phyloP scores from a whole-genome alignment of 2,113 vertebrate genomes.

The Calypte anna region DNA sequence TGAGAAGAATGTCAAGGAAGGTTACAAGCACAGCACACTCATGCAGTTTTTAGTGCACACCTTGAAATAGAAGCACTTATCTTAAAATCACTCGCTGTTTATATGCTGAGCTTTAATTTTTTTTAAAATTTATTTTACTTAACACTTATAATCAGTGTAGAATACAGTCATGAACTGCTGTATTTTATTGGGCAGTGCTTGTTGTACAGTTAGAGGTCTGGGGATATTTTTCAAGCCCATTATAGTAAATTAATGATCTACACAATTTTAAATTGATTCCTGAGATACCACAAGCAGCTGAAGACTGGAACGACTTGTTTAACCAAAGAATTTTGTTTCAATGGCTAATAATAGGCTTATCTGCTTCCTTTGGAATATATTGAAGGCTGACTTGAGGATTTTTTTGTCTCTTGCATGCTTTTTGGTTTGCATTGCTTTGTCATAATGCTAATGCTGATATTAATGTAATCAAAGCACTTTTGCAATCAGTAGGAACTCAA shows the following conservation, averaged over 20 bases:
- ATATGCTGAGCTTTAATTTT: not conserved
- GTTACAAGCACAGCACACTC: not conserved
- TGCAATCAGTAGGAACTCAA: not conserved
- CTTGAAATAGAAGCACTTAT: not conserved
- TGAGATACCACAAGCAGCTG: not conserved
- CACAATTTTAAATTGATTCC: not conserved
- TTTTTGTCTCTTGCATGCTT: not conserved
- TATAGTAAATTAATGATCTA: not conserved
- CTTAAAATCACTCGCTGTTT: not conserved
- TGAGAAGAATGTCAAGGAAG: not conserved
- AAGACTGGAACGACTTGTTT: not conserved
- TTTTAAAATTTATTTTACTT: not conserved
- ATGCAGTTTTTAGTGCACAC: not conserved
- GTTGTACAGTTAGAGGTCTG: not conserved
- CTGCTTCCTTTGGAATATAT: not conserved
- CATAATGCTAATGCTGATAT: not conserved
- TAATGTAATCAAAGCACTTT: constrained; percentile 2
- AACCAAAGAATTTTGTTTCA: not conserved
- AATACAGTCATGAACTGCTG: not conserved
- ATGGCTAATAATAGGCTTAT: not conserved
- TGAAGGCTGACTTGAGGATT: not conserved
- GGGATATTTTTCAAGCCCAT: not conserved
- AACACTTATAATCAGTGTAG: not conserved
- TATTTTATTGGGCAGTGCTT: not conserved
- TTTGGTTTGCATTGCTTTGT: not conserved